Evolutionary conservation across 2,888 invertebrate species (phyloP), one percentile per base, ranked within the genome.

Genomic region (Idaea dimidiata): DNA sequence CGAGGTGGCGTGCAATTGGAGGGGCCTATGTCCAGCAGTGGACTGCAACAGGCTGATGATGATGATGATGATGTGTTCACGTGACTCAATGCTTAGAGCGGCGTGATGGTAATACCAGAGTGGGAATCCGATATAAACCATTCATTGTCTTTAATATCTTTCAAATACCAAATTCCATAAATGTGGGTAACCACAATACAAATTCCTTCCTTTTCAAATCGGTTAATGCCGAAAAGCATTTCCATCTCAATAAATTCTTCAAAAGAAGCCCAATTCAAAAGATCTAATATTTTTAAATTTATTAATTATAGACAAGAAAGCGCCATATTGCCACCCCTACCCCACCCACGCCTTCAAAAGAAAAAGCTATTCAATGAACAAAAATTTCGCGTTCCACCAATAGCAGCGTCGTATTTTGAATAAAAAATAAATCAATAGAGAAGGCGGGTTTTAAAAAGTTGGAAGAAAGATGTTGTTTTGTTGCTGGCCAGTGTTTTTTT

Each of bases 351-450:
- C 89, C 90, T 84, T 86, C 87, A 76, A 79, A 80, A 88, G 86
- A 91, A 91, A 91, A 90, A 90, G 80, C 89, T 88, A 88, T 87
- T 83, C 86, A 88, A 88, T 73, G 83, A 84, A 91, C 90, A 90
- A 91, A 91, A 89, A 90, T 88, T 74, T 74, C 76, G 73, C 76
- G 71, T 71, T 76, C 82, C 76, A 76, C 90, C 89, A 89, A 89
- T 87, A 78, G 81, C 79, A 77, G 80, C 71, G 70, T 72, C 62
- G 76, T 72, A 70, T 74, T 66, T 64, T 68, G 78, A 79, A 79
- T 82, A 85, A 89, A 90, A 89, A 87, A 82, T 76, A 76, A 84
- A 89, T 89, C 88, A 79, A 89, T 89, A 80, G 70, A 66, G 81
- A 72, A 78, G 75, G 77, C 71, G 74, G 71, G 70, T 61, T 72